phyloP scores from a whole-genome alignment of 2,888 invertebrate genomes.

The Torymus texanus region DNA sequence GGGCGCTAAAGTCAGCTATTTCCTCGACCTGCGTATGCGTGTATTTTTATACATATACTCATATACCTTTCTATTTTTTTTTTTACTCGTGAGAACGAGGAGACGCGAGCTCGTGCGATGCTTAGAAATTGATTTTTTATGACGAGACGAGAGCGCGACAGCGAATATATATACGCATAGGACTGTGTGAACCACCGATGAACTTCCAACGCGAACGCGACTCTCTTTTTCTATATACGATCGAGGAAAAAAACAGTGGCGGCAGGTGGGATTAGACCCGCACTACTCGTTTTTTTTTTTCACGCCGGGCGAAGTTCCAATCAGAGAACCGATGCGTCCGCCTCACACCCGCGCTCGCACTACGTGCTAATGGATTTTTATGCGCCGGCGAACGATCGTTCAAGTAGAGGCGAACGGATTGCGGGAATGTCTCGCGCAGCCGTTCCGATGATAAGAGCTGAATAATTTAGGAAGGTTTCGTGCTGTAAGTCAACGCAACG shows the following conservation, averaged over 20 bases:
- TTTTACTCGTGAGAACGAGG: background rate
- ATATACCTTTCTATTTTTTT: background rate
- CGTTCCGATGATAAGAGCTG: background rate
- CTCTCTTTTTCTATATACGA: background rate
- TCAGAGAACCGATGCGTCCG: background rate
- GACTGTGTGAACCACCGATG: background rate
- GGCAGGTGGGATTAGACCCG: constrained; percentile 6
- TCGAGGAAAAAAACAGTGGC: background rate
- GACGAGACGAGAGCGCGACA: background rate
- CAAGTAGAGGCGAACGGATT: background rate
- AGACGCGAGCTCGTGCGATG: constrained; percentile 26
- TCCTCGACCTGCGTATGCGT: constrained; percentile 1
- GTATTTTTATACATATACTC: background rate
- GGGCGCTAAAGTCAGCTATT: constrained; percentile 43
- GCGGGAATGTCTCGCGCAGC: background rate
- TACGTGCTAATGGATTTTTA: constrained; percentile 29
- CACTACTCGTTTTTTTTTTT: background rate
- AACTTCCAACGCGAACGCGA: constrained; percentile 5
- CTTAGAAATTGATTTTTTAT: constrained; percentile 54
- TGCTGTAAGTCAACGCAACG: too few relatives aligned
- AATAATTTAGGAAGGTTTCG: background rate
- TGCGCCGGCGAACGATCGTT: background rate
- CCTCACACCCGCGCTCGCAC: too few relatives aligned
- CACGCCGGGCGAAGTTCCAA: background rate
- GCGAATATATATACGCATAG: background rate